phyloP scores from a whole-genome alignment of 2,797 vertebrate species.

The Lemur catta region DNA sequence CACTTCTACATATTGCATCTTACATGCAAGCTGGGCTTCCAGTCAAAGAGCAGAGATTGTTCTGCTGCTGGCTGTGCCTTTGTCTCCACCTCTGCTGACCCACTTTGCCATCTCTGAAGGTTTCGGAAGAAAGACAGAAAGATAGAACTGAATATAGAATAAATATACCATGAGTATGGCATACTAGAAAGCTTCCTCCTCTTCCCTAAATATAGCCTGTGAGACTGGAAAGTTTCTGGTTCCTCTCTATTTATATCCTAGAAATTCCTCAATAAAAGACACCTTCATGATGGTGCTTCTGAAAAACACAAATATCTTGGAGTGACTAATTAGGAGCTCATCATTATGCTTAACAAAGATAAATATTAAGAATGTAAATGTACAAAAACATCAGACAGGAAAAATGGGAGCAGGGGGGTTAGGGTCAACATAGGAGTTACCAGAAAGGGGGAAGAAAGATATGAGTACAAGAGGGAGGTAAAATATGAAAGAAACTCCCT shows the following conservation, averaged over 20 bases:
- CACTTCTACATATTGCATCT: background rate
- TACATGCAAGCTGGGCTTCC: background rate
- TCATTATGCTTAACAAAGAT: background rate
- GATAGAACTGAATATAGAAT: conserved; percentile 7
- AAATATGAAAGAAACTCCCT: conserved; percentile 23
- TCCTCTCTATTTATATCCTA: conserved; percentile 15
- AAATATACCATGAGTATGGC: background rate
- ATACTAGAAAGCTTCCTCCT: background rate
- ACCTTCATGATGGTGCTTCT: background rate
- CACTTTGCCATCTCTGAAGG: conserved; percentile 10
- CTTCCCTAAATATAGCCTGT: background rate
- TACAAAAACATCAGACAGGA: conserved; percentile 19
- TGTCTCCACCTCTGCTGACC: background rate
- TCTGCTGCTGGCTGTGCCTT: background rate
- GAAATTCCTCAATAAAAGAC: conserved; percentile 23
- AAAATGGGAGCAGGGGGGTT: background rate
- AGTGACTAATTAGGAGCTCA: background rate
- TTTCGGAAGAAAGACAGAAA: conserved; percentile 34
- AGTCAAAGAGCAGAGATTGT: background rate
- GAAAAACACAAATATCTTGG: conserved; percentile 43
- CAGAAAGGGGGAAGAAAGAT: background rate
- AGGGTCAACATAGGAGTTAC: background rate
- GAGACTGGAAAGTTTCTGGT: background rate
- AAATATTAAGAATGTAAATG: conserved; percentile 37
- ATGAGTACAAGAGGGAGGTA: background rate